Evolutionary conservation across 1,140 invertebrate genomes (phyloP), one percentile per base, ranked within the genome.

Genomic region (Drosophila navojoa): DNA sequence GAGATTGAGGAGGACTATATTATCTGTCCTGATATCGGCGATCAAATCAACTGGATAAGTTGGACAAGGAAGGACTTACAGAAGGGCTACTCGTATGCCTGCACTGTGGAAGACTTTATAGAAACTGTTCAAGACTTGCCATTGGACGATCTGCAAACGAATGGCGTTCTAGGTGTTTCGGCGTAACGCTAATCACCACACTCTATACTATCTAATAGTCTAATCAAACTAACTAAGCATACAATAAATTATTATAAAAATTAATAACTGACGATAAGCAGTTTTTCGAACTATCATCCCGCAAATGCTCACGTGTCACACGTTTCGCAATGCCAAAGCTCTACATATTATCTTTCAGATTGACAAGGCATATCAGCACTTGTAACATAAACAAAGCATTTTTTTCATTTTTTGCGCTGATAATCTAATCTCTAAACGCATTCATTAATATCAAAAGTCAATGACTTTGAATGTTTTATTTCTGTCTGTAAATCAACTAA

Each of bases 81-180:
- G 5, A 79, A 92, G 19, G 95, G 95, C 0, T 94, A 94, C 72
- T 94, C 93, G 11, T 96, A 96, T 86, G 95, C 94, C 44, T 96
- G 95, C 80, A 92, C 92, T 0, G 92, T 96, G 11, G 90, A 93
- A 13, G 94, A 95, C 58, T 94, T 96, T 67, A 92, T 93, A 27
- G 91, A 85, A 55, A 82, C 91, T 1, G 93, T 96, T 4, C 91
- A 90, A 0, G 91, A 93, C 29, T 63, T 92, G 60, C 91, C 91
- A 0, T 29, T 91, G 13, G 82, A 91, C 0, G 67, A 90, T 32
- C 59, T 91, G 4, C 10, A 40, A 7, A 79, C 81, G 1, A 74
- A 52, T 1, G 90, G 90, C 5, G 53, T 91, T 13, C 64, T 91
- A 13, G 90, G 90, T 19, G 47, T 87, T 55, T 49, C 47, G 16